Conservation (phyloP, 1,140 invertebrate species). For the Tigriopus japonicus region DNA sequence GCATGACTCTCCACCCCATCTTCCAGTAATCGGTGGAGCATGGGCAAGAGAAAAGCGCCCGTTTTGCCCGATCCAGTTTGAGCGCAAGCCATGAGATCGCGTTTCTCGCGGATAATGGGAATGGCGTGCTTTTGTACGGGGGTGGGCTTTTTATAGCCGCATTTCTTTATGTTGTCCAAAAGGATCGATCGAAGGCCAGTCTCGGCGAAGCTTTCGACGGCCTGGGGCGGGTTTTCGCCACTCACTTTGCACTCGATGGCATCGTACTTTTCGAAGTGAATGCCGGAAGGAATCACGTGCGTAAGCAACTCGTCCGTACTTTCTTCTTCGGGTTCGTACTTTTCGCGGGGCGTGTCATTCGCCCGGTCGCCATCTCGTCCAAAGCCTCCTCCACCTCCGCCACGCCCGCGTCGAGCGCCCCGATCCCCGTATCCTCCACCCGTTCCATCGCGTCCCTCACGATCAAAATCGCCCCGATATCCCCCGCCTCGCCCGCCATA, state of each 20-base stretch:
- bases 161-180: conserved; percentile 53
- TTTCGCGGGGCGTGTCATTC: neutral
- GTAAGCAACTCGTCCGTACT: neutral
- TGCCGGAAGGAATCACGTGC: neutral
- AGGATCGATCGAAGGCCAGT: conserved; percentile 44
- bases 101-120: conserved; percentile 50
- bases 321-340: neutral
- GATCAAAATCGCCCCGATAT: no score
- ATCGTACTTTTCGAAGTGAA: neutral
- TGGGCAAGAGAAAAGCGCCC: conserved; percentile 77
- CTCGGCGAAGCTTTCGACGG: conserved; percentile 19
- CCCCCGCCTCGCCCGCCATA: no score
- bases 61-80: conserved; percentile 97
- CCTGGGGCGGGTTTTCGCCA: neutral
- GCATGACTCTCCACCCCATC: conserved; percentile 26
- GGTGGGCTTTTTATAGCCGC: conserved; percentile 65
- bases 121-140: conserved; percentile 82
- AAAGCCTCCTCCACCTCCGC: no score
- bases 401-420: no score
- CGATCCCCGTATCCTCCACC: no score
- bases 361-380: no score
- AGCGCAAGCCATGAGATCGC: conserved; percentile 90
- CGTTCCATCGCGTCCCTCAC: no score
- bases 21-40: conserved; percentile 64
- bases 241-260: neutral